phyloP scores from a whole-genome alignment of 2,113 vertebrate genomes.

The Empidonax alnorum region DNA sequence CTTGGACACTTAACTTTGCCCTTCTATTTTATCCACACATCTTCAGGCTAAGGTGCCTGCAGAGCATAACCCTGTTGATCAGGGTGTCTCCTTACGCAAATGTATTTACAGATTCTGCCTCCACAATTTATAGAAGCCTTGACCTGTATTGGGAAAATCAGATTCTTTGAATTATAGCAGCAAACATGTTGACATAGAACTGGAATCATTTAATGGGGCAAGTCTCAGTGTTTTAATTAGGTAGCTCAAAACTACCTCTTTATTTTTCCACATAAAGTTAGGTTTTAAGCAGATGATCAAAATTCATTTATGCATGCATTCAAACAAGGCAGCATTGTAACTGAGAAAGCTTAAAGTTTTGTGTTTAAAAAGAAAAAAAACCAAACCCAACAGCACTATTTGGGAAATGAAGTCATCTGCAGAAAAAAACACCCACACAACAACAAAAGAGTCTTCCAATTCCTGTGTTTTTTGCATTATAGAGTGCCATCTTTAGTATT shows the following conservation, averaged over 20 bases:
- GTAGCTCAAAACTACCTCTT: background rate
- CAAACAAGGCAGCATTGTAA: conserved; percentile 12
- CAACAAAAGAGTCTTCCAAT: conserved; percentile 5
- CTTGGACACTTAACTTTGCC: background rate
- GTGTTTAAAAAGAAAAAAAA: conserved; percentile 4
- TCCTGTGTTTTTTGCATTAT: conserved; percentile 31
- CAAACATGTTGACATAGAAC: background rate
- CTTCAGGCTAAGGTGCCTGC: background rate
- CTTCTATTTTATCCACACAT: background rate
- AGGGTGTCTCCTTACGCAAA: background rate
- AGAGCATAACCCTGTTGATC: background rate
- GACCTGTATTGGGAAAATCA: background rate
- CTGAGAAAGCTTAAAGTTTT: conserved; percentile 54
- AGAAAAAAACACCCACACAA: conserved; percentile 6
- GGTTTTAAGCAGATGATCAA: conserved; percentile 34
- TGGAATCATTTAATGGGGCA: background rate
- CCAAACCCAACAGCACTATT: background rate
- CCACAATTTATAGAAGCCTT: background rate
- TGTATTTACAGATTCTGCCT: background rate
- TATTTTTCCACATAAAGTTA: conserved; percentile 25
- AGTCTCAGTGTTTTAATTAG: conserved; percentile 12
- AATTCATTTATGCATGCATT: conserved; percentile 13
- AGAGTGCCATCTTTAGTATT: conserved; percentile 11
- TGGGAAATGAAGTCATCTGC: conserved; percentile 45
- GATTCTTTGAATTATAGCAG: background rate